phyloP scores from a whole-genome alignment of 2,888 invertebrate species.

The Acronicta alni region DNA sequence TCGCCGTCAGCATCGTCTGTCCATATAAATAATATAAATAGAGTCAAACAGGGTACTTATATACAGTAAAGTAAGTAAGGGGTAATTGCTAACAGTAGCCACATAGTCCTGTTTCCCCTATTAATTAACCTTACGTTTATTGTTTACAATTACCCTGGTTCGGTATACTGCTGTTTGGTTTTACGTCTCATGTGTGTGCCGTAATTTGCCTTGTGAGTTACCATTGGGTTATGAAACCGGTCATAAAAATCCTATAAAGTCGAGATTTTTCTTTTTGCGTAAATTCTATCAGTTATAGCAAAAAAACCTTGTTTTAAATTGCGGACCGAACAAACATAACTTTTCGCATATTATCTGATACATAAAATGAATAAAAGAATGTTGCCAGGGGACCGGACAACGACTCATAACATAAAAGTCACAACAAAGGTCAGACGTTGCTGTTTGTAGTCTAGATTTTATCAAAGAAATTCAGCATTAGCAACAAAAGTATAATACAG shows the following conservation, averaged over 20 bases:
- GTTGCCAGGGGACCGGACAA: conserved; percentile 36
- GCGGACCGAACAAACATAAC: conserved; percentile 14
- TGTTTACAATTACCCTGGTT: too few relatives aligned
- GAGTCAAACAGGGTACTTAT: too few relatives aligned
- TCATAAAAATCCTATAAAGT: not conserved
- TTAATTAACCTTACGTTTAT: too few relatives aligned
- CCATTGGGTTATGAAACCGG: not conserved
- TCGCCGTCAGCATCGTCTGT: conserved; percentile 98
- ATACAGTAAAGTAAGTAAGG: too few relatives aligned
- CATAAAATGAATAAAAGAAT: conserved; percentile 23
- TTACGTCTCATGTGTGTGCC: too few relatives aligned
- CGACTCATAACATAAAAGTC: conserved; percentile 40
- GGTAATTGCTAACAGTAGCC: too few relatives aligned
- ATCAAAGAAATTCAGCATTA: conserved; percentile 32
- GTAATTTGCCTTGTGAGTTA: too few relatives aligned
- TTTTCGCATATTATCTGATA: conserved; percentile 31
- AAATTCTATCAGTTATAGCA: conserved; percentile 9
- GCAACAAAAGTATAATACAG: conserved; percentile 36
- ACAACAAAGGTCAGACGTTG: conserved; percentile 44
- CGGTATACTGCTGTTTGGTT: too few relatives aligned
- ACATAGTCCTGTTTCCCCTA: too few relatives aligned
- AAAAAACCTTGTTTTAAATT: conserved; percentile 25
- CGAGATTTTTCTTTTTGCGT: conserved; percentile 1
- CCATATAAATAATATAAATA: conserved; percentile 49
- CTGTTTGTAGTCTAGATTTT: conserved; percentile 34